These are phyloP conservation scores for Sminthurides aquaticus DNA, from an alignment of 2,888 invertebrate species.

Conservation along the genomic window DNA sequence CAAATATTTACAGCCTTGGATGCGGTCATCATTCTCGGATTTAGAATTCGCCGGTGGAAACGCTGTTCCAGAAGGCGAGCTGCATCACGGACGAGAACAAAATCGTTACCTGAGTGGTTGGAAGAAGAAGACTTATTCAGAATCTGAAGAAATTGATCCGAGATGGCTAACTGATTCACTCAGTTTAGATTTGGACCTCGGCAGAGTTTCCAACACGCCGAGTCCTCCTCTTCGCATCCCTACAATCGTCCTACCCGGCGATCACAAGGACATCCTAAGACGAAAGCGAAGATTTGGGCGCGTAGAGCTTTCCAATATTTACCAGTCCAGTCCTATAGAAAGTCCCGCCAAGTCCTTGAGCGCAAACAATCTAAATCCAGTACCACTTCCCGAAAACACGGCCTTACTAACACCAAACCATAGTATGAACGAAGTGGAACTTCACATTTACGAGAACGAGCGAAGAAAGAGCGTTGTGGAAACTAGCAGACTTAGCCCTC, in stretches of 20 bases:
- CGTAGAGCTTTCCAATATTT: constrained; percentile 28
- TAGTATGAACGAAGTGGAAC: constrained; percentile 25
- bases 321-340: neutral
- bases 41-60: constrained; percentile 32
- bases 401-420: constrained; percentile 7
- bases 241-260: constrained; percentile 19
- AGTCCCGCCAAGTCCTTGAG: neutral
- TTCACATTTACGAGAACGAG: constrained; percentile 28
- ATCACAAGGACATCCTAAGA: constrained; percentile 1
- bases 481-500: constrained; percentile 1
- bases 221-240: constrained; percentile 14
- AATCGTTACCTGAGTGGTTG: constrained; percentile 40
- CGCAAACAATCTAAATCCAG: neutral
- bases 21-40: constrained; percentile 31
- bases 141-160: constrained; percentile 40
- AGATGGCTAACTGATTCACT: constrained; percentile 39
- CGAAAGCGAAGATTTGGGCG: constrained; percentile 34
- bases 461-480: constrained; percentile 29
- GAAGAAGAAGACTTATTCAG: constrained; percentile 39
- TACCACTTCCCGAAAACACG: neutral
- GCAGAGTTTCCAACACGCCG: constrained; percentile 27
- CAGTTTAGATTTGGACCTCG: constrained; percentile 38
- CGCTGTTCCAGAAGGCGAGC: constrained; percentile 35
- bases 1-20: constrained; percentile 28
- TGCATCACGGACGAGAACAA: constrained; percentile 38